Conservation (phyloP, 2,888 invertebrate genomes). For the Cataglyphis altisquamis region DNA sequence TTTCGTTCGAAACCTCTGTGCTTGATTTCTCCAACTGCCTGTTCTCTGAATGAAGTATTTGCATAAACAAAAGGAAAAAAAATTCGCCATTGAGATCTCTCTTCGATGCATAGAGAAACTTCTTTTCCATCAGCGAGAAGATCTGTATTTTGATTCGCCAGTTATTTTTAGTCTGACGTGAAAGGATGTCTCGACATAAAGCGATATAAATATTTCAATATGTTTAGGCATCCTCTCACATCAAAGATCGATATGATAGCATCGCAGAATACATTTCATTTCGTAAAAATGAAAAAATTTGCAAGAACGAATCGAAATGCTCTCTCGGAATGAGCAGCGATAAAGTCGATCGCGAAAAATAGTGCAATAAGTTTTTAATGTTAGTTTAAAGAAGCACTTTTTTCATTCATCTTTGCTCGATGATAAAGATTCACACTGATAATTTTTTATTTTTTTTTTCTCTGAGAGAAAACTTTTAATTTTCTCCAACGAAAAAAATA, state of each 20-base stretch:
- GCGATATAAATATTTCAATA: slow-evolving; percentile 44
- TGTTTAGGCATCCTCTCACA: slow-evolving; percentile 30
- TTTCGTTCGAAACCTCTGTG: neutral
- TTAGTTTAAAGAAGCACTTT: slow-evolving; percentile 35
- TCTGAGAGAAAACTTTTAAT: neutral
- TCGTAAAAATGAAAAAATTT: slow-evolving; percentile 11
- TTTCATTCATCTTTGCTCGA: slow-evolving; percentile 33
- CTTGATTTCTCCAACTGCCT: neutral
- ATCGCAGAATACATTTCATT: slow-evolving; percentile 22
- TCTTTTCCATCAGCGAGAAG: neutral
- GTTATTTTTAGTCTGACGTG: slow-evolving; percentile 6
- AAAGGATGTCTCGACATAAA: slow-evolving; percentile 11
- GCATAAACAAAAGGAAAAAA: neutral
- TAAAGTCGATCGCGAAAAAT: slow-evolving; percentile 31
- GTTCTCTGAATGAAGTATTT: neutral
- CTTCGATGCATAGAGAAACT: slow-evolving; percentile 12
- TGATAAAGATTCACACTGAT: neutral
- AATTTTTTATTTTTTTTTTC: neutral
- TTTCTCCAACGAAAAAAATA: neutral
- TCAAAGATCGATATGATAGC: slow-evolving; percentile 23
- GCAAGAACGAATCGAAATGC: slow-evolving; percentile 34
- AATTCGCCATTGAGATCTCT: neutral
- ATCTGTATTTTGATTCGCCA: slow-evolving; percentile 20
- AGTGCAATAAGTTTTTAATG: slow-evolving; percentile 39
- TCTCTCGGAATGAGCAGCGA: slow-evolving; percentile 33